Evolutionary conservation across 2,113 vertebrate species (phyloP).

Genomic region (cattle (Bos taurus)): ARS-UCD2.0 NC_037337.1:44097001-44097500

Average conservation of each 20-base stretch:
- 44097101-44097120: background rate
- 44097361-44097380: background rate
- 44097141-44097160: background rate
- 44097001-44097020: background rate
- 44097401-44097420: no score
- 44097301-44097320: background rate
- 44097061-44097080: background rate
- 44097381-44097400: no score
- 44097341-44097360: background rate
- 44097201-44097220: background rate
- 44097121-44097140: background rate
- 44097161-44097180: fast-evolving
- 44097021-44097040: background rate
- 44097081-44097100: background rate
- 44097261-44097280: background rate
- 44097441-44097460: no score
- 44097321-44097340: background rate
- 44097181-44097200: background rate
- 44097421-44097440: no score
- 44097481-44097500: no score
- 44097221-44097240: background rate
- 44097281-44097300: background rate
- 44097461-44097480: no score
- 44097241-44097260: background rate
- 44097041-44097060: background rate